Base-by-base conservation (phyloP, 2,113 vertebrate species). In the Desmodus rotundus region DNA sequence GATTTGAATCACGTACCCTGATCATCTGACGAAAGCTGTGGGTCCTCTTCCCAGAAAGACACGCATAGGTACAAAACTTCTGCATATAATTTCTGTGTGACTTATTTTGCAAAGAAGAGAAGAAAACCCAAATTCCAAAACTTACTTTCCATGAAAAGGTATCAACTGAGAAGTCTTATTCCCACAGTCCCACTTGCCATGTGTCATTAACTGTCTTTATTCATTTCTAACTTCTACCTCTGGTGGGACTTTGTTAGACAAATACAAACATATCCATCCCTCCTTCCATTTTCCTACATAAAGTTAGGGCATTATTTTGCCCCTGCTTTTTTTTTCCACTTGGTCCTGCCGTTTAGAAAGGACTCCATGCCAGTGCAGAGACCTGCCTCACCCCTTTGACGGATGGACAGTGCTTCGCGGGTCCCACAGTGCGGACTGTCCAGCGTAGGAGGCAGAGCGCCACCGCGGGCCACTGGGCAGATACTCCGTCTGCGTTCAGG, bases 361-460 rank as follows among this genome's bases (percentile, higher is more conserved):
- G 3, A 24, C 47, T 73, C 19, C 61, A 26, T 24, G 13, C 24
- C 17, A 2, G 20, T 6, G 10, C 11, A 38, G 20, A 56, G 45
- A 13, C 22, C 36, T 20, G 28, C 13, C 6, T 26, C 2, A 0
- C 36, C 15, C 38, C 20, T 22, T 47, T 22, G 14, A 2, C 0
- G 5, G 31, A 1, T 4, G 0, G 36, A 2, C 19, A 4, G 14
- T 5, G 4, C 22, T 8, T 80, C 4, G 0, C 2, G 15, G 52
- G 22, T 24, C 67, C 13, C 24, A 0, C 0, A 4, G 10, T 47
- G 12, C 9, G 22, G 47, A 65, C 73, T 8, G 2, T 15, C 45
- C 6, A 3, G 31, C 14, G 1, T 8, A 7, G 73, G 45, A 0
- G 7, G n/a, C n/a, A 3, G 7, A 7, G 28, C 28, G 6, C 56